A percentile compares a stretch with the other conserved stretches of the same genome.
Conservation (phyloP, 2,113 vertebrate genomes). For the Indicator maculatus region DNA sequence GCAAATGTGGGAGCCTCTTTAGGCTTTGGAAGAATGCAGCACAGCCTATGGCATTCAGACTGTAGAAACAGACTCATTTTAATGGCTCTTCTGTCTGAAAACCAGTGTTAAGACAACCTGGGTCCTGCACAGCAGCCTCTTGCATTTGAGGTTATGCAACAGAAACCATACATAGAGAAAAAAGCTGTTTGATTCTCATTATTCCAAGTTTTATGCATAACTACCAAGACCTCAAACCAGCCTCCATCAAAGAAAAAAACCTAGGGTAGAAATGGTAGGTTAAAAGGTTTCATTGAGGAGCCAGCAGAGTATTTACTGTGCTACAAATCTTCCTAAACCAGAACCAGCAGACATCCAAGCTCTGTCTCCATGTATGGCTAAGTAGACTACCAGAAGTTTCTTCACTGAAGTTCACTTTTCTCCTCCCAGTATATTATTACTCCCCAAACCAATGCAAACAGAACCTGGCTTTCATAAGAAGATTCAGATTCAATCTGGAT, state of each 20-base stretch:
- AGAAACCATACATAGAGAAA: background rate
- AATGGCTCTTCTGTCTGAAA: background rate
- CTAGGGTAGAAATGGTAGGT: background rate
- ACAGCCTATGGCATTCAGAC: background rate
- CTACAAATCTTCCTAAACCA: background rate
- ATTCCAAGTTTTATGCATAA: background rate
- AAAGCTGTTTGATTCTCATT: background rate
- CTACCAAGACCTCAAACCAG: background rate
- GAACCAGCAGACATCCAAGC: background rate
- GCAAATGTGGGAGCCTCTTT: background rate
- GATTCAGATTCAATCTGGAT: conserved; percentile 22
- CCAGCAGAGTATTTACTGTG: background rate
- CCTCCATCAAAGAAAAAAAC: background rate
- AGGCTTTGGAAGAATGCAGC: background rate
- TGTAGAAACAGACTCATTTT: background rate
- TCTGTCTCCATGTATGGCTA: background rate
- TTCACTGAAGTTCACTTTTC: background rate
- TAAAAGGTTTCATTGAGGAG: background rate
- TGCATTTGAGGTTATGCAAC: background rate
- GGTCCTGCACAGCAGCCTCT: background rate
- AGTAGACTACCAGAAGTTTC: background rate
- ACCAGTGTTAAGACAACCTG: background rate
- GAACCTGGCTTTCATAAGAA: background rate
- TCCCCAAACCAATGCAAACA: background rate
- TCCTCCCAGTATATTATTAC: background rate